Percentiles rank a stretch among this genome's conserved stretches.
These are phyloP conservation scores for Gallinago paraguaiae DNA, from an alignment of 2,113 vertebrate genomes.

Conservation along the genomic window DNA sequence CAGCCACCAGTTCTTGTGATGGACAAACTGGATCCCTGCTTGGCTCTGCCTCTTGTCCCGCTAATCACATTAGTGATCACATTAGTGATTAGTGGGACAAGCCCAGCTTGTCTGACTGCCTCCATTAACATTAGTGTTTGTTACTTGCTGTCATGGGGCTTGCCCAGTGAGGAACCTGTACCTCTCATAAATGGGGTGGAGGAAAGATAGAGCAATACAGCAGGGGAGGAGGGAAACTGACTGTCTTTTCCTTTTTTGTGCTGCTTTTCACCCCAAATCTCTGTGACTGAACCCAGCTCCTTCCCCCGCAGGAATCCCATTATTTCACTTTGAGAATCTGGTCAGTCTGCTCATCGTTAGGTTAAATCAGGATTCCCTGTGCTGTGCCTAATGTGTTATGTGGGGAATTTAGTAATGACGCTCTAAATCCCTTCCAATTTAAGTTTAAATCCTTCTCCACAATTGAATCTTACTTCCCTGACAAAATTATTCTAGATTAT, in stretches of 20 bases:
- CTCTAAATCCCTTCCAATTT: conserved; percentile 51
- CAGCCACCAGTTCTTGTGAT: neutral
- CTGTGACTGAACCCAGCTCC: neutral
- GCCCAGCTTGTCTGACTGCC: neutral
- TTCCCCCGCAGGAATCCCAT: neutral
- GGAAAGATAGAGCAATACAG: neutral
- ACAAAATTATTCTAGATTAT: conserved; percentile 41
- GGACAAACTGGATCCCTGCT: neutral
- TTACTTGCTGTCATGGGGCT: neutral
- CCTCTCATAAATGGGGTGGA: neutral
- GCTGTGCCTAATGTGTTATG: conserved; percentile 11
- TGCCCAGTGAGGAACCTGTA: neutral
- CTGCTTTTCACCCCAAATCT: neutral
- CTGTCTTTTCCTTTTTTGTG: neutral
- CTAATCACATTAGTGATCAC: neutral
- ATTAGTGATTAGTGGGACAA: neutral
- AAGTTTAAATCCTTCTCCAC: conserved; percentile 31
- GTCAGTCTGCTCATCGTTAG: conserved; percentile 8
- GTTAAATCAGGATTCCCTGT: conserved; percentile 54
- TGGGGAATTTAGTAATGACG: conserved; percentile 14
- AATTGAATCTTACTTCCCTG: conserved; percentile 18
- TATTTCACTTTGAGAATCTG: conserved; percentile 54
- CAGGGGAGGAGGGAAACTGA: neutral
- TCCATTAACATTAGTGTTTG: neutral
- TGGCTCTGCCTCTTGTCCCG: neutral